phyloP scores from a whole-genome alignment of 2,888 invertebrate genomes.

The Labia minor region DNA sequence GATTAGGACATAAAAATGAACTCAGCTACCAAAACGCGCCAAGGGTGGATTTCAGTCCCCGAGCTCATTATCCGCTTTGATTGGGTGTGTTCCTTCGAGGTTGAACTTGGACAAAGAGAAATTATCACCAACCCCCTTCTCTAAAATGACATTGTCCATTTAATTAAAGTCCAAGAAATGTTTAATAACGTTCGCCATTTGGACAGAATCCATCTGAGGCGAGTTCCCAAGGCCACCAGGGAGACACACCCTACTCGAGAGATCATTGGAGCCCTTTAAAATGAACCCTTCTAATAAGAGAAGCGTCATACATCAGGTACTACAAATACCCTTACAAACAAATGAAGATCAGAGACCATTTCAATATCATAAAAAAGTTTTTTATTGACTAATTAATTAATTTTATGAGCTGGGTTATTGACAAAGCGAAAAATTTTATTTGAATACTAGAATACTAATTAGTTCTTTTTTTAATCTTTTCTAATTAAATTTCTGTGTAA shows the following conservation, averaged over 20 bases:
- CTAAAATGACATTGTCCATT: conserved; percentile 8
- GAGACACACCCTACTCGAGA: background rate
- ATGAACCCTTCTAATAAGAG: background rate
- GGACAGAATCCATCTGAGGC: conserved; percentile 4
- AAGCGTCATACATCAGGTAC: background rate
- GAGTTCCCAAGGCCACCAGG: too few species aligned
- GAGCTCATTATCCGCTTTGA: conserved; percentile 6
- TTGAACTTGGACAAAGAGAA: background rate
- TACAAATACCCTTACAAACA: background rate
- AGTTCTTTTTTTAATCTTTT: too few species aligned
- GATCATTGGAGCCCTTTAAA: background rate
- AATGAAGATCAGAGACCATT: background rate
- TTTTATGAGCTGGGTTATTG: too few species aligned
- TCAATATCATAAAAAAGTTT: background rate
- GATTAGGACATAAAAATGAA: conserved; percentile 7
- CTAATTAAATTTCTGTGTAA: too few species aligned
- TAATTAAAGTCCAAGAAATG: background rate
- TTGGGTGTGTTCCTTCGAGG: conserved; percentile 13
- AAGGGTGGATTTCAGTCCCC: background rate
- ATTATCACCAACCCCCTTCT: background rate
- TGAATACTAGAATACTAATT: too few species aligned
- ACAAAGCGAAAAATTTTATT: too few species aligned
- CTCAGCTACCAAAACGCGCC: background rate
- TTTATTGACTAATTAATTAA: background rate
- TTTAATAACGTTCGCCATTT: conserved; percentile 5